Percentiles rank a stretch among this genome's conserved stretches.
These are phyloP conservation scores for Rhopalosiphum padi DNA, from an alignment of 1,140 invertebrate genomes.

Conservation along the genomic window DNA sequence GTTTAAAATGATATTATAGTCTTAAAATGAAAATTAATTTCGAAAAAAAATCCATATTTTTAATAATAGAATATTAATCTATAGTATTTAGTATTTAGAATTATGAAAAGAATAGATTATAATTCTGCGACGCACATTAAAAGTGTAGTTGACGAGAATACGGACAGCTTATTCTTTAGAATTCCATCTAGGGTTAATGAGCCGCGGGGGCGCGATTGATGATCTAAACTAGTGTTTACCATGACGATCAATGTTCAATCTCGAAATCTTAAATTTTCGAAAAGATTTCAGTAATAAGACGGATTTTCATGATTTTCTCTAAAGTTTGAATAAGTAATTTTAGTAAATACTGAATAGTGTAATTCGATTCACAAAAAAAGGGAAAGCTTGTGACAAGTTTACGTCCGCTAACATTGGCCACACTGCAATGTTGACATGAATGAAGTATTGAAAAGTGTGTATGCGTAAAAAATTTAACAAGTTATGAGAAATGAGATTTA, in stretches of 20 bases:
- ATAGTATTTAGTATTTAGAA: neutral
- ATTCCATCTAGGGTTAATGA: neutral
- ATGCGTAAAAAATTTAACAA: conserved; percentile 56
- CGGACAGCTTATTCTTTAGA: neutral
- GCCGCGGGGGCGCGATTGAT: neutral
- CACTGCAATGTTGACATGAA: conserved; percentile 57
- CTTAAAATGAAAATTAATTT: neutral
- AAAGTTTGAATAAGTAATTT: too few relatives aligned
- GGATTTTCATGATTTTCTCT: neutral
- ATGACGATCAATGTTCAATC: neutral
- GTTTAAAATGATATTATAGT: neutral
- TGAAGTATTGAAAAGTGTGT: conserved; percentile 55
- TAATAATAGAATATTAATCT: neutral
- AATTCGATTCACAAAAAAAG: conserved; percentile 5
- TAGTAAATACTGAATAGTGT: neutral
- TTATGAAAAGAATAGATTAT: neutral
- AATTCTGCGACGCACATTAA: neutral
- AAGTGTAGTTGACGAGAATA: neutral
- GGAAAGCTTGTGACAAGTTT: conserved; percentile 39
- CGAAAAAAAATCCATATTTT: neutral
- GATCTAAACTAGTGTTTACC: neutral
- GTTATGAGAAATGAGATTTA: conserved; percentile 50
- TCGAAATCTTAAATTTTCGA: neutral
- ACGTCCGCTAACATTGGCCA: conserved; percentile 28
- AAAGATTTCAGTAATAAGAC: neutral